Evolutionary conservation across 2,797 vertebrate genomes (phyloP).

Genomic region (Apogon hyalosoma): DNA sequence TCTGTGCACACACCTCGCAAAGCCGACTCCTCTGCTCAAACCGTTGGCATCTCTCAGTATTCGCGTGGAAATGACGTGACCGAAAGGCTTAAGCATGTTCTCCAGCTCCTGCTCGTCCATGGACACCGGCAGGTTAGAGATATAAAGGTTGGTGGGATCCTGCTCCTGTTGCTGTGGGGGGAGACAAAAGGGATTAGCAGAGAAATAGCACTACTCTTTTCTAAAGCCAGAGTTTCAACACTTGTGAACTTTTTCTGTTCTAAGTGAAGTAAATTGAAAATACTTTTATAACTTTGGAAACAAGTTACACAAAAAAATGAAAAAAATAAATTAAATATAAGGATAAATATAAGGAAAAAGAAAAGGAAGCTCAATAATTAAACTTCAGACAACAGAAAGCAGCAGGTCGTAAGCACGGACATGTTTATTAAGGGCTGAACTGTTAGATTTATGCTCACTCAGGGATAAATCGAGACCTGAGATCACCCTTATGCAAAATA

Average conservation of each 20-base stretch:
- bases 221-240: neutral
- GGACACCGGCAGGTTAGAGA: slow-evolving; percentile 97
- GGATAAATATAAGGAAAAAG: too few species aligned
- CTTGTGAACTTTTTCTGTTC: neutral
- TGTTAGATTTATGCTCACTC: neutral
- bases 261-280: neutral
- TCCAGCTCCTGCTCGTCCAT: slow-evolving; percentile 99
- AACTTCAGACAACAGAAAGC: slow-evolving; percentile 3
- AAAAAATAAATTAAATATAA: too few species aligned
- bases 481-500: neutral
- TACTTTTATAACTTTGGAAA: neutral
- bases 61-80: slow-evolving; percentile 97
- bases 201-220: too few species aligned
- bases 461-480: neutral
- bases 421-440: neutral
- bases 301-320: neutral
- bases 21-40: slow-evolving; percentile 97
- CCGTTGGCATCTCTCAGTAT: slow-evolving; percentile 97
- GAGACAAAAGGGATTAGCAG: slow-evolving; percentile 21
- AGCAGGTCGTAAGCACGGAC: neutral
- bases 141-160: slow-evolving; percentile 98
- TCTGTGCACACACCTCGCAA: slow-evolving; percentile 87
- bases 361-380: too few species aligned
- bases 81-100: slow-evolving; percentile 98
- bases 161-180: slow-evolving; percentile 95